Evolutionary conservation across 2,113 vertebrate species (phyloP), one percentile per base, ranked within the genome.

Genomic region (Potamarius usumacintae): DNA sequence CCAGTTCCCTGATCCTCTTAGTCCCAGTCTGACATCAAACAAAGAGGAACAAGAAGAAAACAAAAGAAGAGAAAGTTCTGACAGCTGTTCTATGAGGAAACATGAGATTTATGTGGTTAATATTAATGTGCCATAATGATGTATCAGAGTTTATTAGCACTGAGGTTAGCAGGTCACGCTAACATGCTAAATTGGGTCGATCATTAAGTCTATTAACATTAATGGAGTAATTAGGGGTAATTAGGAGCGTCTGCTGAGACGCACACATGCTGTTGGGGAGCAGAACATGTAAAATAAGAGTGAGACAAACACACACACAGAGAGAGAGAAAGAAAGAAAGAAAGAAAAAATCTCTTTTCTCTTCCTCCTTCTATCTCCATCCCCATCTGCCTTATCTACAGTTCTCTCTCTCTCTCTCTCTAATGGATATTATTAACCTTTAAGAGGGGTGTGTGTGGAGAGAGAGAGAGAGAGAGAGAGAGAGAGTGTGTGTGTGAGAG

Each of bases 381-480:
- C 62, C 55, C 82, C 82, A 9, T 72, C 69, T 48, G 34, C 7
- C 34, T 72, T 42, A 72, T 48, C 34, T 72, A 72, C 34, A 72
- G 15, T 42, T 42, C 83, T 88, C 63, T 72, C 25, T 83, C 77
- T 88, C 65, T 27, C 20, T 48, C 48, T 60, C n/a, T 89, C 60
- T 91, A 89, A 92, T 92, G 88, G 90, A 91, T 89, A 89, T 85
- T 84, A 87, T 91, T 90, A 92, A 92, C 90, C 90, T 91, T 92
- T 91, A 77, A 76, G 77, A 76, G 90, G 80, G 20, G 80, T 60
- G 90, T 53, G 78, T 71, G 74, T 84, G 87, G 80, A 67, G 87
- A 48, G 42, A 15, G 71, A 74, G 82, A 78, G 74, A 67, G 85
- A 50, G 52, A 9, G 82, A 83, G 87, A 89, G 78, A 88, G n/a